Evolutionary conservation across 2,888 invertebrate species (phyloP).

Genomic region (Crossocerus cetratus): DNA sequence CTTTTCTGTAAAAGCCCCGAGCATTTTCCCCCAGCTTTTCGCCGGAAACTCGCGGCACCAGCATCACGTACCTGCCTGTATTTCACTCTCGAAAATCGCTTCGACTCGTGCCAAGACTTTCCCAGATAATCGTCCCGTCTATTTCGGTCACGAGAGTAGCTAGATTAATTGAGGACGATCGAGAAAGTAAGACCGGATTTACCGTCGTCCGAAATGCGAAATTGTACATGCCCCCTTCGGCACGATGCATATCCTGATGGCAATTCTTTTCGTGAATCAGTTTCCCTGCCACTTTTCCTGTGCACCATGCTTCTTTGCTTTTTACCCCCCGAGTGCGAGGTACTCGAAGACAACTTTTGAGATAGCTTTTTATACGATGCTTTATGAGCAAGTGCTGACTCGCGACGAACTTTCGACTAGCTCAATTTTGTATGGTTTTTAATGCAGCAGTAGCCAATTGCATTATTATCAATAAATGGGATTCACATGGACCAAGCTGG

Average conservation of each 20-base stretch:
- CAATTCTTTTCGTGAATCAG: neutral
- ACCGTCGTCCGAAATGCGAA: too few relatives aligned
- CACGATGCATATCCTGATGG: too few relatives aligned
- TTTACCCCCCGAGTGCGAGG: neutral
- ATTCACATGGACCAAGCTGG: slow-evolving; percentile 25
- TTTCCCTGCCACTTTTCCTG: slow-evolving; percentile 5
- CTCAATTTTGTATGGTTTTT: neutral
- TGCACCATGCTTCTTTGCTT: slow-evolving; percentile 27
- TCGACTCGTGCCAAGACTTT: slow-evolving; percentile 34
- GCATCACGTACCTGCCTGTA: slow-evolving; percentile 26
- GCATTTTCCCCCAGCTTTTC: slow-evolving; percentile 21
- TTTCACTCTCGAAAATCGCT: slow-evolving; percentile 11
- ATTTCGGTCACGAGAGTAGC: neutral
- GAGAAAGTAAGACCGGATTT: neutral
- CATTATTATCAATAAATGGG: neutral
- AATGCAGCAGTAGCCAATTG: neutral
- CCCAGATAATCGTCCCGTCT: neutral
- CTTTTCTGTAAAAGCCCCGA: neutral
- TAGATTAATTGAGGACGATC: neutral
- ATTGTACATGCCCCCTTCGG: too few relatives aligned
- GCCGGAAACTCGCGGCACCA: slow-evolving; percentile 4
- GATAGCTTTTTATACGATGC: slow-evolving; percentile 14
- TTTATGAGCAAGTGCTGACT: neutral
- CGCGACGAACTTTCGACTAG: neutral
- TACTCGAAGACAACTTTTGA: neutral